Evolutionary conservation across 2,888 invertebrate species (phyloP), one percentile per base, ranked within the genome.

Genomic region (Nemoura dubitans): DNA sequence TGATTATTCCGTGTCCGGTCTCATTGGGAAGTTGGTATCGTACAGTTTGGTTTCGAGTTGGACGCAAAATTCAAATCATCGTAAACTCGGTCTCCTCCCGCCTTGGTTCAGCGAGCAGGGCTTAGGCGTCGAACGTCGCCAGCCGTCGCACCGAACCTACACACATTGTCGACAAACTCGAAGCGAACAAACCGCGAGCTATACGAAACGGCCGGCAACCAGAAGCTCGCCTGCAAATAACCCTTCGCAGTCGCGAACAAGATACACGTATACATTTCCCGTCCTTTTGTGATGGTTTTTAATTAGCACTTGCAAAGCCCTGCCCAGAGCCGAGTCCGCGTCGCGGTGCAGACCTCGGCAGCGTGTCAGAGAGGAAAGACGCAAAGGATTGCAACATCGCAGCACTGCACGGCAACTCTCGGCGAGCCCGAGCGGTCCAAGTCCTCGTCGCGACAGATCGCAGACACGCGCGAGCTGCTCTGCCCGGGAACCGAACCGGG

Each of bases 61-160:
- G 16, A 83, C 10, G 6, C 83, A 83, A 83, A 83, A 83, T 36
- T 36, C 83, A 83, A 83, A 83, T 83, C 29, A 42, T 83, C 83
- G 83, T 83, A 83, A 83, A 83, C 42, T 42, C 83, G 0, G 59
- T 59, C 59, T 59, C 59, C 59, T 14, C 59, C n/a, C 28, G 25
- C 26, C 26, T 78, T 26, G 26, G 7, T 7, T 27, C 78, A 26
- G 26, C 78, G 21, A 27, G 78, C 0, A 27, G 7, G 7, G 3
- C 28, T 7, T 27, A 3, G n/a, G 27, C 10, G 2, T 27, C 78
- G 28, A 26, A 78, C 26, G n/a, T 78, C 78, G 27, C 78, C 3
- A 78, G 78, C 78, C 78, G 28, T 27, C 59, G 59, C 78, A 27
- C 25, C 78, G 78, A 78, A 78, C 27, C 25, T 78, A 21, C 78